Percentiles rank a stretch among this genome's conserved stretches.
phyloP scores from a whole-genome alignment of 2,888 invertebrate genomes.

The Argynnis bischoffii region DNA sequence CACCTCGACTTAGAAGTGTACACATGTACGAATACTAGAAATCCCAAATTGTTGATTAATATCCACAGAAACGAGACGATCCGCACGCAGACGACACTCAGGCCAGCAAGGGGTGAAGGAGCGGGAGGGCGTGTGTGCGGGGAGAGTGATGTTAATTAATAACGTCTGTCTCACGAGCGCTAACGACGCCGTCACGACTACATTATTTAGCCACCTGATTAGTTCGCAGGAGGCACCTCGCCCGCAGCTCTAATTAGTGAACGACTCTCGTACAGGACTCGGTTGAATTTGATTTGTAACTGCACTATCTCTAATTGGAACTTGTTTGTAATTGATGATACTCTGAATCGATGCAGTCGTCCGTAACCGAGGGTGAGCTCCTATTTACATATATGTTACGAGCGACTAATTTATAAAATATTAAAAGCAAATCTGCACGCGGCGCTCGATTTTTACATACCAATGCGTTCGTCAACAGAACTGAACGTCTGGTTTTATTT shows the following conservation, averaged over 20 bases:
- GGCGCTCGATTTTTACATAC: conserved; percentile 52
- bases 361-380: conserved; percentile 34
- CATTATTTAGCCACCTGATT: conserved; percentile 81
- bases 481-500: conserved; percentile 63
- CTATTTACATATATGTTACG: conserved; percentile 58
- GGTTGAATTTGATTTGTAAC: conserved; percentile 74
- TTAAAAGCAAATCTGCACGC: conserved; percentile 53
- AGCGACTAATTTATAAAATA: conserved; percentile 65
- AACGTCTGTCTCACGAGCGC: conserved; percentile 78
- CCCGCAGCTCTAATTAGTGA: conserved; percentile 76
- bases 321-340: conserved; percentile 69
- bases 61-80: conserved; percentile 40
- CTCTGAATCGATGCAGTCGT: conserved; percentile 54
- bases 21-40: conserved; percentile 24
- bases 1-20: neutral
- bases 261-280: conserved; percentile 60
- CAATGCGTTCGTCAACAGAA: conserved; percentile 62
- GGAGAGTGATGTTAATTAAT: conserved; percentile 79
- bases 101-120: conserved; percentile 38
- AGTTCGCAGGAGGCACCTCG: conserved; percentile 70
- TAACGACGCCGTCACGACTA: conserved; percentile 79
- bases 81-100: conserved; percentile 35
- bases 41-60: conserved; percentile 38
- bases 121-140: conserved; percentile 46
- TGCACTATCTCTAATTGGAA: conserved; percentile 77